phyloP scores from a whole-genome alignment of 92 coral and sea anemone species.

The Palythoa grandis region DNA sequence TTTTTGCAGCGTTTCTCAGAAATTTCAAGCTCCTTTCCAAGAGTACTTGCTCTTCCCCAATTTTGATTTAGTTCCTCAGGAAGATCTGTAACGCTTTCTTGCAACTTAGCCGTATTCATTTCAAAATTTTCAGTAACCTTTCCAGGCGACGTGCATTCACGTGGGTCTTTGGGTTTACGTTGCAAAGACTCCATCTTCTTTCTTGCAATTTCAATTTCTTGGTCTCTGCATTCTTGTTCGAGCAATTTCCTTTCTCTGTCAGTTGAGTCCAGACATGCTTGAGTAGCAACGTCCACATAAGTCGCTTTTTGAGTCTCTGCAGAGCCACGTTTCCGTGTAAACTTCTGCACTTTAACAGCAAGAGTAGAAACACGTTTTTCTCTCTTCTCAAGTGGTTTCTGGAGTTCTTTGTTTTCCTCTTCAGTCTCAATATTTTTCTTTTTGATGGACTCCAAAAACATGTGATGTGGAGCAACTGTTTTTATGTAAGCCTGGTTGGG shows the following conservation, averaged over 20 bases:
- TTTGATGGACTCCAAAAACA: conserved; percentile 1
- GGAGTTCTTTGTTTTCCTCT: conserved; percentile 45
- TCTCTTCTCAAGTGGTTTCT: conserved; percentile 32
- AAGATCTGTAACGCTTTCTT: not conserved
- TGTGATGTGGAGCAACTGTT: too few species aligned
- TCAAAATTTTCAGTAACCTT: conserved; percentile 17
- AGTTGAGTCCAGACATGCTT: not conserved
- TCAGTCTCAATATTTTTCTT: not conserved
- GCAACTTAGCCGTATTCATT: not conserved
- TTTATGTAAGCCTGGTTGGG: too few species aligned
- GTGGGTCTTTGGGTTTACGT: not conserved
- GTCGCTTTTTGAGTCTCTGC: conserved; percentile 34
- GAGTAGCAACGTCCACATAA: not conserved
- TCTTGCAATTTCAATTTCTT: conserved; percentile 38
- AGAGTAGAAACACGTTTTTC: conserved; percentile 11
- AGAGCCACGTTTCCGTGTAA: conserved; percentile 28
- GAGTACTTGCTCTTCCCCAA: conserved; percentile 54
- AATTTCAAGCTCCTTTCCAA: conserved; percentile 49
- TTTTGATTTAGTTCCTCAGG: conserved; percentile 44
- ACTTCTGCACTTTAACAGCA: conserved; percentile 19
- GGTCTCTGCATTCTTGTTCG: conserved; percentile 27
- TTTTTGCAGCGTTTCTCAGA: conserved; percentile 47
- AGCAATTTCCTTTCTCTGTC: not conserved
- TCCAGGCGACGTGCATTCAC: not conserved
- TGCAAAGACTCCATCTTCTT: conserved; percentile 10